Conservation (phyloP, 2,888 invertebrate genomes). For the Erebia palarica region DNA sequence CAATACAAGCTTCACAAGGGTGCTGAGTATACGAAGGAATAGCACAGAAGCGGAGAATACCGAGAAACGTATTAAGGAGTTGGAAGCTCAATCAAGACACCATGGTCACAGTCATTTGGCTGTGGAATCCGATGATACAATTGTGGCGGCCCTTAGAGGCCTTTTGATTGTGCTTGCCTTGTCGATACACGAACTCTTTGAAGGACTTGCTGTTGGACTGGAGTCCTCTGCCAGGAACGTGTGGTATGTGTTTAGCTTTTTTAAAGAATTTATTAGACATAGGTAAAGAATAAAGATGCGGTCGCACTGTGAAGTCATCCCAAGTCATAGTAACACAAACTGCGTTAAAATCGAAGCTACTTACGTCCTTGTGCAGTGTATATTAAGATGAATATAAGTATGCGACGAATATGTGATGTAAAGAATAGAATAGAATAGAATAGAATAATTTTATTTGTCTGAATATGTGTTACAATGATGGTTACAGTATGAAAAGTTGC, state of each 20-base stretch:
- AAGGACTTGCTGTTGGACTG: conserved; percentile 91
- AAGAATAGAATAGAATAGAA: too few relatives aligned
- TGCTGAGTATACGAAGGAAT: conserved; percentile 64
- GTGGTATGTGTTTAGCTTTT: conserved; percentile 56
- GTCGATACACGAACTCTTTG: conserved; percentile 91
- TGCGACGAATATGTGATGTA: too few relatives aligned
- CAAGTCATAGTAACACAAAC: too few relatives aligned
- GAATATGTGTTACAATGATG: too few relatives aligned
- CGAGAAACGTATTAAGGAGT: conserved; percentile 47
- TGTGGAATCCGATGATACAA: conserved; percentile 58
- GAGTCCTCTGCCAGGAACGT: conserved; percentile 83
- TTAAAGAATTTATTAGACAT: neutral
- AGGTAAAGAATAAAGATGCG: too few relatives aligned
- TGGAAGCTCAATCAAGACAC: conserved; percentile 46
- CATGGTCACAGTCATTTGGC: conserved; percentile 63
- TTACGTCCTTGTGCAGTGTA: too few relatives aligned
- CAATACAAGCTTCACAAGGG: conserved; percentile 59
- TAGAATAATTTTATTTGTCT: too few relatives aligned
- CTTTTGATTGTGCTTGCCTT: conserved; percentile 89
- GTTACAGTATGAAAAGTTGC: too few relatives aligned
- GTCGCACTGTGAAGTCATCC: too few relatives aligned
- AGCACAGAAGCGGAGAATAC: conserved; percentile 41
- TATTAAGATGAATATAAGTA: too few relatives aligned
- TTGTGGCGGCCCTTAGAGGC: conserved; percentile 84
- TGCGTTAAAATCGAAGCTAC: too few relatives aligned